Base-by-base conservation (phyloP, 2,797 vertebrate genomes). In the Gobionotothen gibberifrons region DNA sequence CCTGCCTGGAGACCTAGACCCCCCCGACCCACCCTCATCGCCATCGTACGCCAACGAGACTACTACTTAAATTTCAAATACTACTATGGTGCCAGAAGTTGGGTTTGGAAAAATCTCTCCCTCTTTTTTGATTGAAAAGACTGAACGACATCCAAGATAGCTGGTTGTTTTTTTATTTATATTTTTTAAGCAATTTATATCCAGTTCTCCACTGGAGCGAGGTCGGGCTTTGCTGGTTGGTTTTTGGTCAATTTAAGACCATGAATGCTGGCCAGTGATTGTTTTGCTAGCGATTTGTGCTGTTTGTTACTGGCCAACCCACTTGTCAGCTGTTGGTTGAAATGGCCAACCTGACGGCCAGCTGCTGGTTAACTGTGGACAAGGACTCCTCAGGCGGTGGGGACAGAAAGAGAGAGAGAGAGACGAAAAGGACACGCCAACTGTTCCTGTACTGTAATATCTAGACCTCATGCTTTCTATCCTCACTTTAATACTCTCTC, bases 1-100 rank as follows among this genome's bases (percentile, higher is more conserved):
- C 96, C 91, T 96, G 95, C 95, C 96, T 96, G 90, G 96, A 98
- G 93, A 96, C 96, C 93, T 98, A 98, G 92, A 89, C 74, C 78
- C 85, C 78, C 61, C 69, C 68, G 26, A 22, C 63, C 79, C 77
- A 77, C 74, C 64, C 26, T 81, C 85, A 69, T 84, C 59, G 80
- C 86, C 85, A 86, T 85, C 72, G 72, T 79, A 89, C 59, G 56
- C 87, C 90, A 89, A 91, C 86, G 46, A 91, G 87, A 91, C 90
- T 86, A 90, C 91, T 90, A 90, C 90, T 92, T 85, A 87, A 87
- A 90, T 84, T 90, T 90, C 90, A 90, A 82, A 87, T 91, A 87
- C 90, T 90, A 90, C 91, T 89, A 92, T 88, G 92, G 92, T 93
- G 91, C 92, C 93, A 92, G 87, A 91, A 90, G 90, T 86, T 64